Base-by-base conservation (phyloP, 2,113 vertebrate species). In the Mastomys coucha region DNA sequence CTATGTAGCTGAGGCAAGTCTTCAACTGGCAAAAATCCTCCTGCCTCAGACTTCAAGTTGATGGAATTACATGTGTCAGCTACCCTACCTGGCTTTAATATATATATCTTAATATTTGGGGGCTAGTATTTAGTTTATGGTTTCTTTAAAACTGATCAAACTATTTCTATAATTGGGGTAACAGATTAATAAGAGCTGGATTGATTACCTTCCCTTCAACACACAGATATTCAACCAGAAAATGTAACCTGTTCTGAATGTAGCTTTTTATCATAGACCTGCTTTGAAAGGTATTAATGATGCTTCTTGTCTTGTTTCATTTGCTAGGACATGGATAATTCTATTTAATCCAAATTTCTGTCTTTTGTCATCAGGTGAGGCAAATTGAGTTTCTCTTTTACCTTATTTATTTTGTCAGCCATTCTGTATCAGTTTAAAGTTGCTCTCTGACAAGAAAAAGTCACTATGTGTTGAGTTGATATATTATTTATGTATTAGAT, bases 351-450 rank as follows among this genome's bases (percentile, higher is more conserved):
- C 80, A 91, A 89, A 22, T 7, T 85, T 85, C 87, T 94, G 94
- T 93, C 75, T 97, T 96, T 96, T 95, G 87, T 96, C 94, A 92
- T 97, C 95, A 85, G 58, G 49, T 95, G 94, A 93, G 63, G 60
- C 85, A 97, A 98, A 97, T 84, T 96, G 92, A 97, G 90, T 95
- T 97, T 97, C 81, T 86, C 60, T 97, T 96, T 95, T 75, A 92
- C 84, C 91, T 95, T 93, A 96, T 95, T 96, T 89, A 95, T 96
- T 97, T 84, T 95, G 65, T 96, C 80, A 96, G 70, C 82, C 56
- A 94, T 45, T 93, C 90, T 93, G 75, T 93, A 92, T 94, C 84
- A 91, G 53, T 81, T 96, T 97, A 87, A 91, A 96, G 95, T 96
- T 67, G 0, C 36, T 94, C 63, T 39, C 75, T 95, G 88, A 96